These are phyloP conservation scores for Micrastur ruficollis DNA, from an alignment of 2,797 vertebrate species.

Conservation along the genomic window DNA sequence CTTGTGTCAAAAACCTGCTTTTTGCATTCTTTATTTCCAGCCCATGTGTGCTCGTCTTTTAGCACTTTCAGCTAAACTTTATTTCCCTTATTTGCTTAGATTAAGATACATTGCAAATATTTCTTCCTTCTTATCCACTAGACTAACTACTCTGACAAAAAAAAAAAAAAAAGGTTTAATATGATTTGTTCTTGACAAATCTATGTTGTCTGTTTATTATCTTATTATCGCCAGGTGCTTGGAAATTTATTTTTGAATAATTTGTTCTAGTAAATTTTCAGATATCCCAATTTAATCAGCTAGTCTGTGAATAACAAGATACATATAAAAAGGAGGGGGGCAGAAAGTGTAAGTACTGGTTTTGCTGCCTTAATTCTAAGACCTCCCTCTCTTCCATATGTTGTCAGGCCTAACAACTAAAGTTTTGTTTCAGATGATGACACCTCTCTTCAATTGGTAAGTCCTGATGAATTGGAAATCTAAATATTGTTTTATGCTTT, in stretches of 20 bases:
- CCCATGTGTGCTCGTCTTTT: neutral
- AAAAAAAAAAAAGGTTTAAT: neutral
- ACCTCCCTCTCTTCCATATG: neutral
- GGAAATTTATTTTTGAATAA: slow-evolving; percentile 13
- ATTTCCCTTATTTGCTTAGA: neutral
- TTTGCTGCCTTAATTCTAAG: neutral
- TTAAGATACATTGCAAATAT: neutral
- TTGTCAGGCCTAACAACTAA: neutral
- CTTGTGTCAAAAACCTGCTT: neutral
- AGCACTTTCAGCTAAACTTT: neutral
- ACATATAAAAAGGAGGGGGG: neutral
- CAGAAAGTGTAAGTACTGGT: neutral
- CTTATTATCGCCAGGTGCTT: neutral
- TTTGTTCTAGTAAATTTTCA: slow-evolving; percentile 2
- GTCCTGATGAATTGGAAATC: neutral
- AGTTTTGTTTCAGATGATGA: neutral
- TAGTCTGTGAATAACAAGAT: neutral
- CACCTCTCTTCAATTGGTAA: neutral
- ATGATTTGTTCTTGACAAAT: slow-evolving; percentile 20
- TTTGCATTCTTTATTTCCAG: neutral
- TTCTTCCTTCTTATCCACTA: neutral
- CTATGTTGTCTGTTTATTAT: slow-evolving; percentile 7
- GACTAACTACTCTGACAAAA: neutral
- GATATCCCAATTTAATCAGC: neutral
- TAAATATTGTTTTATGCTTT: neutral